Evolutionary conservation across 2,113 vertebrate genomes (phyloP), one percentile per base, ranked within the genome.

Genomic region (Dasypus novemcinctus): DNA sequence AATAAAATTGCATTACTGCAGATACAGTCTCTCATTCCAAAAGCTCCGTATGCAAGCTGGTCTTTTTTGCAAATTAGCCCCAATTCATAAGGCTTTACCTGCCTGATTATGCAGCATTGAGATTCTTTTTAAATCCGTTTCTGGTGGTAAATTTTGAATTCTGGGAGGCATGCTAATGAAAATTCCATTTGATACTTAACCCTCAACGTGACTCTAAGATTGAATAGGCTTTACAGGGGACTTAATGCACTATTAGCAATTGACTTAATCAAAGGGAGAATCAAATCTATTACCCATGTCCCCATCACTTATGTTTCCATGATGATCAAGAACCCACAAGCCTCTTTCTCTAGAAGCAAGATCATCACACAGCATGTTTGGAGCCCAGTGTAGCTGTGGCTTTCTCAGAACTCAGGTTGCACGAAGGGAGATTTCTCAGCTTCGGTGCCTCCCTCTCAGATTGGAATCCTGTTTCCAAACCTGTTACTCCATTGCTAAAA

Each of bases 121-220:
- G 36, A 85, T 86, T 90, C 88, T 95, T 92, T 49, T 93, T 90
- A 89, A 79, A 93, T 76, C 69, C 54, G 13, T 82, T 74, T 74
- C 83, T 79, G 87, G 82, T 93, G 63, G n/a, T 21, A 94, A 91
- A 92, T 71, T 91, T 80, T 82, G 41, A 95, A 87, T 83, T 92
- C 84, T 97, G 31, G 57, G 57, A 91, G 27, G 68, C 15, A 96
- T 12, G 14, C 27, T 87, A 95, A 93, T 88, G 84, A 85, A 92
- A 92, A 85, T 71, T 94, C 38, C 52, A 61, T 71, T 92, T 86
- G 59, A 41, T 59, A 83, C 59, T 80, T 79, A 91, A 52, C 43
- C 95, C 63, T 80, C 59, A 52, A 83, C 69, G 49, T 18, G 25
- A 54, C 33, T 79, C 46, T 86, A n/a, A 57, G 71, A 78, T 25